phyloP scores from a whole-genome alignment of 37 sponge, comb jelly and placozoan genomes.

The Halisarca cf. caerulea region DNA sequence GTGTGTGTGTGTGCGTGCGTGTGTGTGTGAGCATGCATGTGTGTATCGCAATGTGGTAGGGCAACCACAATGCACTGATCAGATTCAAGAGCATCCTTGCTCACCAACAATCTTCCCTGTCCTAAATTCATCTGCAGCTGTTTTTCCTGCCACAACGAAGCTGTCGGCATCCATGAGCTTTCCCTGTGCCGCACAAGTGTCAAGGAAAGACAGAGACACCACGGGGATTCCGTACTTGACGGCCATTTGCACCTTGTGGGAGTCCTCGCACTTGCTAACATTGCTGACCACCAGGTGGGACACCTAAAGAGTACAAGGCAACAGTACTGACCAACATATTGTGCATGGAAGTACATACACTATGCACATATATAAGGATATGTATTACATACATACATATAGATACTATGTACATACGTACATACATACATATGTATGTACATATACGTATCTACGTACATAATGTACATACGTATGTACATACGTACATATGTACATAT shows the following conservation, averaged over 20 bases:
- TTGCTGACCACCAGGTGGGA: conserved; percentile 81
- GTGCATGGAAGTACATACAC: too few species aligned
- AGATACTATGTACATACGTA: too few species aligned
- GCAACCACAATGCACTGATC: conserved; percentile 58
- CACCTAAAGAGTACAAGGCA: conserved; percentile 35
- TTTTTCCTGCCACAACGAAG: conserved; percentile 79
- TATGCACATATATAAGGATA: too few species aligned
- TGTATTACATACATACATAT: too few species aligned
- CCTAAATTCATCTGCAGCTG: conserved; percentile 70
- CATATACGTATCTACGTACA: too few species aligned
- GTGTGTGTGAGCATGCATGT: background rate
- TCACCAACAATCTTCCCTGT: conserved; percentile 90
- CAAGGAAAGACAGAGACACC: conserved; percentile 70
- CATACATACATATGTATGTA: too few species aligned
- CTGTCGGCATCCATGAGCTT: conserved; percentile 77
- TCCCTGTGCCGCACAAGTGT: conserved; percentile 55
- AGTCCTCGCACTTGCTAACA: conserved; percentile 77
- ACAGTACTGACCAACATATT: background rate
- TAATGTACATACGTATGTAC: too few species aligned
- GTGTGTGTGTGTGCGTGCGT: too few species aligned
- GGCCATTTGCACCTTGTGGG: conserved; percentile 92
- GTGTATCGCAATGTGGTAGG: conserved; percentile 24
- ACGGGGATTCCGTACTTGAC: conserved; percentile 87
- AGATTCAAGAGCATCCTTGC: conserved; percentile 41
- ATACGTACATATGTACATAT: too few species aligned